Base-by-base conservation (phyloP, 2,113 vertebrate species). In the Axis porcinus region DNA sequence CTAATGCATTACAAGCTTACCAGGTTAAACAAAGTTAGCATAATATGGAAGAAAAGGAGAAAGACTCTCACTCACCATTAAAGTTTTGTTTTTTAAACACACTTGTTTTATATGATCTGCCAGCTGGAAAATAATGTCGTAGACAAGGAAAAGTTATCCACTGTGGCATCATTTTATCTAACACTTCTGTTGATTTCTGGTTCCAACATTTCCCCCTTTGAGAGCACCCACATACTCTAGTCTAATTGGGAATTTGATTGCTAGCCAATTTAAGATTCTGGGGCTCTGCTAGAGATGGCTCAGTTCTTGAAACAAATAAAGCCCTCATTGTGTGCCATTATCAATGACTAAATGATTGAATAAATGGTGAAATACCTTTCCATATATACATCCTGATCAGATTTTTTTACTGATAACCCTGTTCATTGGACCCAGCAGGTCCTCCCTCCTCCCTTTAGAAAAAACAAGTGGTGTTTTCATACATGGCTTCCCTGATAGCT, bases 191-290 rank as follows among this genome's bases (percentile, higher is more conserved):
- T 96, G 84, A 92, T 91, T 90, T 88, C 95, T 93, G 74, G 47
- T 67, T 85, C 76, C 55, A 15, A 7, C 14, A n/a, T 64, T 93
- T 81, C 58, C 50, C 74, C 64, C 54, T 97, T 83, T 57, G 57
- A 84, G 43, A 90, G 40, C 43, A 64, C 28, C 74, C 60, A 91
- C n/a, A 82, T 43, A 28, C 54, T 94, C 52, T 36, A 33, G 81
- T 94, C 70, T 98, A 86, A 97, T 17, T 92, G 97, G 78, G 86
- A 78, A 94, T 90, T 79, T 90, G 95, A 96, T 36, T 90, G 76
- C 85, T 86, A 62, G 88, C 82, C 78, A 92, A 47, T 81, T 70
- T 76, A 83, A 91, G 58, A 83, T 92, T 62, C 52, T 40, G 27
- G 58, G 87, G 25, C 85, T 85, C 40, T 92, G 81, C 28, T 43